Evolutionary conservation across 1,140 invertebrate genomes (phyloP).

Genomic region (Psilanteris sp.): DNA sequence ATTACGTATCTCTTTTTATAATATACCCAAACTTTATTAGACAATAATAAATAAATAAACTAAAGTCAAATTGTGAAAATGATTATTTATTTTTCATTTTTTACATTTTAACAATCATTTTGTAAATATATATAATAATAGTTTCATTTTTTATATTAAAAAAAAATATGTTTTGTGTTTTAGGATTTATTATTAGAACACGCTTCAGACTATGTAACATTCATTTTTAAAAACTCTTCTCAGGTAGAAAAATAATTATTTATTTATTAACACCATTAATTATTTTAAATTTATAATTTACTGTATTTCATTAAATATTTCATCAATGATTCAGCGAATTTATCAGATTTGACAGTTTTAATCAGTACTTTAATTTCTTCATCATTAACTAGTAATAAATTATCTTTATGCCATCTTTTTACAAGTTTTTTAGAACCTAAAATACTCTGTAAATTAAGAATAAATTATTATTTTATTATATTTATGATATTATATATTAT

Average conservation of each 20-base stretch:
- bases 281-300: conserved; percentile 60
- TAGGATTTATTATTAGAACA: conserved; percentile 38
- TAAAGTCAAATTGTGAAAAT: too few species aligned
- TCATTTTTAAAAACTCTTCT: conserved; percentile 67
- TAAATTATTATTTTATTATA: conserved; percentile 1
- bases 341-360: conserved; percentile 40
- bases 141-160: too few species aligned
- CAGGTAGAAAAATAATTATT: not conserved
- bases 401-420: conserved; percentile 62
- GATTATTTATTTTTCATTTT: too few species aligned
- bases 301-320: conserved; percentile 55
- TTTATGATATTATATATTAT: not conserved
- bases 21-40: too few species aligned
- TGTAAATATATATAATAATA: too few species aligned
- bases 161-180: not conserved
- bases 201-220: conserved; percentile 68
- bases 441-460: conserved; percentile 68
- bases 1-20: too few species aligned
- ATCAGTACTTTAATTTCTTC: conserved; percentile 61
- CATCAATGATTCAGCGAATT: conserved; percentile 23
- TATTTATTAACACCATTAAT: too few species aligned
- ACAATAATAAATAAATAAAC: too few species aligned
- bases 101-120: too few species aligned
- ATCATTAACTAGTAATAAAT: conserved; percentile 65
- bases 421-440: conserved; percentile 65